phyloP scores from a whole-genome alignment of 2,113 vertebrate species.

The Brachyhypopomus occidentalis region DNA sequence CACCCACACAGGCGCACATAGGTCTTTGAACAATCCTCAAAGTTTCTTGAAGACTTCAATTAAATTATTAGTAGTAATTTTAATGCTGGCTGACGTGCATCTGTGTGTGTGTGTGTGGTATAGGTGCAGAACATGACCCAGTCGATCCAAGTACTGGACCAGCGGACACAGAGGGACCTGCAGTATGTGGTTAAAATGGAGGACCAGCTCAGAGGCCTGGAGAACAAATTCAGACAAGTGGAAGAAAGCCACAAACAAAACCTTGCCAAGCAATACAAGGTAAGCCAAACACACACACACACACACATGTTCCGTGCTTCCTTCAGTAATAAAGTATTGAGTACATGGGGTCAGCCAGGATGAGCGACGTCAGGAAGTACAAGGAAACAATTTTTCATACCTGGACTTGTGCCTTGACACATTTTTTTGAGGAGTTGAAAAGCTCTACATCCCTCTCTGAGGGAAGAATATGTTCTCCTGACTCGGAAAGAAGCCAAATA shows the following conservation, averaged over 20 bases:
- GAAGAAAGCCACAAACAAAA: slow-evolving; percentile 98
- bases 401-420: slow-evolving; percentile 1
- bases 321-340: slow-evolving; percentile 2
- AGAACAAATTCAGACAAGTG: slow-evolving; percentile 96
- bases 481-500: neutral
- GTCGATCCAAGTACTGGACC: slow-evolving; percentile 97
- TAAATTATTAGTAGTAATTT: no score
- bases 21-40: no score
- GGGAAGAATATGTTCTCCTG: neutral
- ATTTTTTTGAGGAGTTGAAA: neutral
- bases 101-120: slow-evolving; percentile 24
- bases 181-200: slow-evolving; percentile 99
- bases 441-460: neutral
- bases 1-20: no score
- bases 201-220: slow-evolving; percentile 95
- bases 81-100: neutral
- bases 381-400: neutral
- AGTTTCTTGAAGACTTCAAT: no score
- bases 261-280: slow-evolving; percentile 98
- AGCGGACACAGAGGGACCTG: slow-evolving; percentile 93
- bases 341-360: neutral
- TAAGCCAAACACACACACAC: slow-evolving; percentile 58
- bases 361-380: neutral
- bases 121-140: slow-evolving; percentile 99
- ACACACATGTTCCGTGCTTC: neutral